Evolutionary conservation across 2,113 vertebrate genomes (phyloP).

Genomic region (Oophaga pumilio): DNA sequence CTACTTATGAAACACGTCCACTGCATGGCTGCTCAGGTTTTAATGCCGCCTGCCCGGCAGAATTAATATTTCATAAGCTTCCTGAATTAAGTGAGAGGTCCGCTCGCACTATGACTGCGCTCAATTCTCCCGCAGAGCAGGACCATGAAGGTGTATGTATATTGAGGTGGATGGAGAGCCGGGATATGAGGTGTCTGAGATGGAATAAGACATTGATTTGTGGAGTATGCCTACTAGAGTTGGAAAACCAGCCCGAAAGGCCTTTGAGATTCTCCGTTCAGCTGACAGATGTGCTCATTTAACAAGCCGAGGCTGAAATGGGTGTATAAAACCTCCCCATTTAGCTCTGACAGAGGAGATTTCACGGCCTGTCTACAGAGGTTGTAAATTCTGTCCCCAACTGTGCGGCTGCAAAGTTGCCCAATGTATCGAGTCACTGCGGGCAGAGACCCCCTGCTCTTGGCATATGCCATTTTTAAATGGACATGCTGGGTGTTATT

Average conservation of each 20-base stretch:
- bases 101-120: background rate
- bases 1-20: slow-evolving; percentile 39
- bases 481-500: slow-evolving; percentile 5
- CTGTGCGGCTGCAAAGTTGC: slow-evolving; percentile 60
- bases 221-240: slow-evolving; percentile 46
- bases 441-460: slow-evolving; percentile 50
- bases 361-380: slow-evolving; percentile 73
- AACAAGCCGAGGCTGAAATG: slow-evolving; percentile 61
- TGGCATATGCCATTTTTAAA: slow-evolving; percentile 58
- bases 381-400: slow-evolving; percentile 67
- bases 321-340: slow-evolving; percentile 69
- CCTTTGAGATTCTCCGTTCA: slow-evolving; percentile 51
- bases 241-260: slow-evolving; percentile 52
- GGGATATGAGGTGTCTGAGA: slow-evolving; percentile 35
- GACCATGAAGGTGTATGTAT: slow-evolving; percentile 1
- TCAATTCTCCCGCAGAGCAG: slow-evolving; percentile 4
- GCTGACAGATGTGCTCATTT: slow-evolving; percentile 67
- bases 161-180: background rate
- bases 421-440: slow-evolving; percentile 67
- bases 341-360: slow-evolving; percentile 71
- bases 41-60: slow-evolving; percentile 13
- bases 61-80: slow-evolving; percentile 50
- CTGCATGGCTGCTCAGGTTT: slow-evolving; percentile 32
- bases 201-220: slow-evolving; percentile 56
- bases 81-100: slow-evolving; percentile 34